These are phyloP conservation scores for Siniperca undulata DNA, from an alignment of 2,797 vertebrate species.

Conservation along the genomic window DNA sequence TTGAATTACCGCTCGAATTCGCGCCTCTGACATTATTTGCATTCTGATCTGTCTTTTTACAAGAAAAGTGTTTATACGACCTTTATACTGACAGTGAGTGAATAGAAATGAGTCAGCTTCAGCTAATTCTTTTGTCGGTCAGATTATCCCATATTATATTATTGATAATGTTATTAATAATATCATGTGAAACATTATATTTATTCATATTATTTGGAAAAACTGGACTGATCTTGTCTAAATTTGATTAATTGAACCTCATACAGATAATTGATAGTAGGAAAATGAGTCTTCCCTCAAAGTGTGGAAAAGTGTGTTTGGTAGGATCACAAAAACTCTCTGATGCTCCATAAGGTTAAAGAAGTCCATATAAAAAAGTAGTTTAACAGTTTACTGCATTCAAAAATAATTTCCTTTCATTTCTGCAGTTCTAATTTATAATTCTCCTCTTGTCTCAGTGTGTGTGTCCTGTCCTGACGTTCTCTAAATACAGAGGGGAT, in stretches of 20 bases:
- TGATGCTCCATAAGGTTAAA: too few relatives aligned
- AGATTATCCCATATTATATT: neutral
- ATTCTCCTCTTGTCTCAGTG: neutral
- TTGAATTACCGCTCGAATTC: too few relatives aligned
- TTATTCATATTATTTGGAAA: neutral
- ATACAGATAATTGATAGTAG: too few relatives aligned
- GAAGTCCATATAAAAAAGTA: too few relatives aligned
- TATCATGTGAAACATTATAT: neutral
- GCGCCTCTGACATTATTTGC: neutral
- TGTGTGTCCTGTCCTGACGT: neutral
- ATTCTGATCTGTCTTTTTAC: neutral
- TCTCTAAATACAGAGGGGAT: neutral
- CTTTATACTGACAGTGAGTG: neutral
- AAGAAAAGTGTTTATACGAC: neutral
- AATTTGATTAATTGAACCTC: too few relatives aligned
- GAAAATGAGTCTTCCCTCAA: too few relatives aligned
- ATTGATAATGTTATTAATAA: neutral
- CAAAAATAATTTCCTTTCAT: neutral
- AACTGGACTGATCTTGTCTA: neutral
- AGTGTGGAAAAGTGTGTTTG: too few relatives aligned
- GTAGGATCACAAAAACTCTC: too few relatives aligned
- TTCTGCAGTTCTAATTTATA: neutral
- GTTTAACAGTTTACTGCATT: too few relatives aligned
- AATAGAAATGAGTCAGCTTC: neutral
- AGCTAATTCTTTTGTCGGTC: neutral